Conservation (phyloP, 2,113 vertebrate genomes). For the Gorsachius goisagi region DNA sequence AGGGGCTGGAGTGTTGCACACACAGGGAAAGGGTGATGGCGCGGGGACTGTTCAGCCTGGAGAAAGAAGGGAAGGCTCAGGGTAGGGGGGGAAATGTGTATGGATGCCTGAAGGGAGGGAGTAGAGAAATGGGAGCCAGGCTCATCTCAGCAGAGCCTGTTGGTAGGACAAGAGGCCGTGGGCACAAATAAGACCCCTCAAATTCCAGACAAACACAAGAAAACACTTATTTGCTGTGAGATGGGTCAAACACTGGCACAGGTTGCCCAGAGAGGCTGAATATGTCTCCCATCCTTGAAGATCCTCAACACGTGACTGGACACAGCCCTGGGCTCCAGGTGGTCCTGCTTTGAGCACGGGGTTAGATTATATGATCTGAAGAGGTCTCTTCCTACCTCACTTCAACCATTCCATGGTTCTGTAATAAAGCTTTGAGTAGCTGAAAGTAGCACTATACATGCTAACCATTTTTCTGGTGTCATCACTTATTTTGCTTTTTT, state of each 20-base stretch:
- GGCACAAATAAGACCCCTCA: not conserved
- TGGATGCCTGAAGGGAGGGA: not conserved
- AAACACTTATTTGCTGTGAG: not conserved
- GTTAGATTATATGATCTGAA: not conserved
- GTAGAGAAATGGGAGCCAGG: not conserved
- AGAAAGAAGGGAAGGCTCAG: not conserved
- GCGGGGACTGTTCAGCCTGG: not conserved
- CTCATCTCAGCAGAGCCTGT: not conserved
- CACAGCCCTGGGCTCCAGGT: not conserved
- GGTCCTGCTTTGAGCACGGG: not conserved
- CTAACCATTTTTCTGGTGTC: not conserved
- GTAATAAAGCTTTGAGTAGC: not conserved
- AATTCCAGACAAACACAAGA: not conserved
- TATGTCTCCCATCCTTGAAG: not conserved
- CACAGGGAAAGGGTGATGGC: not conserved
- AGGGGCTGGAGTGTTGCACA: not conserved
- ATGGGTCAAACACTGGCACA: not conserved
- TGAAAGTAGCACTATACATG: not conserved
- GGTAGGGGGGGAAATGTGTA: accelerated
- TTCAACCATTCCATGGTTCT: not conserved
- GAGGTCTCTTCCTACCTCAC: not conserved
- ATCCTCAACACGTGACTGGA: not conserved
- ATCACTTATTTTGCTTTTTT: not conserved
- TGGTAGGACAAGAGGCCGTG: not conserved
- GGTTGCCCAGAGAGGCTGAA: not conserved